Percentiles rank a stretch among this genome's conserved stretches.
phyloP scores from a whole-genome alignment of 2,113 vertebrate species.

The Phrynosoma blainvillii region DNA sequence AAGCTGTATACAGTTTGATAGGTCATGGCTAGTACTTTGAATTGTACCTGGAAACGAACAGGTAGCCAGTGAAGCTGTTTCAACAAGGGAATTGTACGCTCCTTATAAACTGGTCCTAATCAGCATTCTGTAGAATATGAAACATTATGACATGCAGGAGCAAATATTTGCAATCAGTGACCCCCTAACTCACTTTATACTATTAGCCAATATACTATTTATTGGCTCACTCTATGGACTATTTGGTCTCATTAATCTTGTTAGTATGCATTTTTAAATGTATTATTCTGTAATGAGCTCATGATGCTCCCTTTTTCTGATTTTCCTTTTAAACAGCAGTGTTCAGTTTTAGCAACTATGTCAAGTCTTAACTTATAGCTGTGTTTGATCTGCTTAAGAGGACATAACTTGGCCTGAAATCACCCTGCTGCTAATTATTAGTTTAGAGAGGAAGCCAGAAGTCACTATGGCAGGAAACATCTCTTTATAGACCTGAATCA shows the following conservation, averaged over 20 bases:
- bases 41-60: too few relatives aligned
- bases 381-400: background rate
- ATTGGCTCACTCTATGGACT: background rate
- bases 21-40: too few relatives aligned
- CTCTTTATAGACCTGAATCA: slow-evolving; percentile 1
- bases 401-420: background rate
- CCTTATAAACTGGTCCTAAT: too few relatives aligned
- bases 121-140: too few relatives aligned
- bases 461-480: background rate
- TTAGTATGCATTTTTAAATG: background rate
- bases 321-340: background rate
- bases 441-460: background rate
- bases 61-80: too few relatives aligned
- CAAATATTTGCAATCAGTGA: background rate
- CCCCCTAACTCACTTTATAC: too few relatives aligned
- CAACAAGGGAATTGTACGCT: too few relatives aligned
- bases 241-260: background rate
- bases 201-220: background rate
- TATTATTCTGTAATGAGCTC: too few relatives aligned
- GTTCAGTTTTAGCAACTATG: background rate
- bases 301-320: background rate
- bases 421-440: background rate
- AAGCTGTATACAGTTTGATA: too few relatives aligned
- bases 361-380: background rate
- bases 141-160: too few relatives aligned